These are phyloP conservation scores for Reinhardtius hippoglossoides DNA, from an alignment of 2,113 vertebrate genomes.

Conservation along the genomic window DNA sequence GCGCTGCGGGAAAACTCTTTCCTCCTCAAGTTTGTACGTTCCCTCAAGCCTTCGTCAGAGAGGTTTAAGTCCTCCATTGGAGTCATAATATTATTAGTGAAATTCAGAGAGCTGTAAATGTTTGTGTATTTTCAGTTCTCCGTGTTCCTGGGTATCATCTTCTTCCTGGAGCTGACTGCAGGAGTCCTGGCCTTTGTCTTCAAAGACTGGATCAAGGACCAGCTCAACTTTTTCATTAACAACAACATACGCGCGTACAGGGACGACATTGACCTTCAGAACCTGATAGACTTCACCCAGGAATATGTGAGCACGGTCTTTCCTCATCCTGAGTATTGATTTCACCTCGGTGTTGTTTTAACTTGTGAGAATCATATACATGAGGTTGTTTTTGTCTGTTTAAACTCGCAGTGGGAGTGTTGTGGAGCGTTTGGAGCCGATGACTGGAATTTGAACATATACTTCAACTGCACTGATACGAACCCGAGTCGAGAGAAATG, in stretches of 20 bases:
- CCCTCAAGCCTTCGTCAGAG: too few relatives aligned
- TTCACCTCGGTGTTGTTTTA: constrained; percentile 14
- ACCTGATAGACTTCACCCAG: constrained; percentile 99
- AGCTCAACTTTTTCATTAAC: constrained; percentile 99
- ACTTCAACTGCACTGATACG: constrained; percentile 98
- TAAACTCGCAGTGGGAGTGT: constrained; percentile 92
- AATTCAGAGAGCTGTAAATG: constrained; percentile 14
- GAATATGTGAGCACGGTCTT: constrained; percentile 90
- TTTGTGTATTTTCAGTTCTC: constrained; percentile 86
- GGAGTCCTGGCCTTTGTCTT: constrained; percentile 97
- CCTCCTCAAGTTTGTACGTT: constrained; percentile 96
- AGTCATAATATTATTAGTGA: not conserved
- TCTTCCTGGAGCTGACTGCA: constrained; percentile 97
- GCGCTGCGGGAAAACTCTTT: constrained; percentile 96
- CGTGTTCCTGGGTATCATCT: constrained; percentile 97
- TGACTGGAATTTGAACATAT: constrained; percentile 99
- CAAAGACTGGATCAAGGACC: constrained; percentile 99
- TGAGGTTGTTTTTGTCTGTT: constrained; percentile 24
- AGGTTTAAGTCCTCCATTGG: not conserved
- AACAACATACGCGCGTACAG: constrained; percentile 98
- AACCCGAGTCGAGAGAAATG: constrained; percentile 97
- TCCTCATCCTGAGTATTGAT: constrained; percentile 5
- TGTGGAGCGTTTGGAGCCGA: constrained; percentile 97
- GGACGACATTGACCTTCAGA: constrained; percentile 98
- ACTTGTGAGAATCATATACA: not conserved